A percentile compares a stretch with the other conserved stretches of the same genome.
Conservation (phyloP, 2,888 invertebrate species). For the Agonopterix arenella region DNA sequence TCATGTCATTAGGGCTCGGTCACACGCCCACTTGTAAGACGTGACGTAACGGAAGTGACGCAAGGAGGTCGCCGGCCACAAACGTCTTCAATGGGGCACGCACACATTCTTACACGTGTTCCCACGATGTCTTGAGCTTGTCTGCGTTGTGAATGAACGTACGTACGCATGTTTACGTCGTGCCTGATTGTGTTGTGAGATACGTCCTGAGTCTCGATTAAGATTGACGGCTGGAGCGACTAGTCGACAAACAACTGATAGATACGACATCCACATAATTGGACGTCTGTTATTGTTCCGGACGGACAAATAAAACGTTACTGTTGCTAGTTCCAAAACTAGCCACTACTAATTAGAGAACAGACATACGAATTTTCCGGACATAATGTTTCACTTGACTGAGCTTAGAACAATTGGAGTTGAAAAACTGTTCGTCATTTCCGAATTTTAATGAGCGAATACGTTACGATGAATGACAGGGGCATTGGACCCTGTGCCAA, state of each 20-base stretch:
- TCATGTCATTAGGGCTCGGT: constrained; percentile 44
- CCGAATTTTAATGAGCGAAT: constrained; percentile 65
- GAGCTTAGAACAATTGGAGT: constrained; percentile 51
- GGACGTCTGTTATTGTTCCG: constrained; percentile 45
- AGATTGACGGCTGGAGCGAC: constrained; percentile 49
- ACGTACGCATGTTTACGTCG: constrained; percentile 40
- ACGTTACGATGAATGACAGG: constrained; percentile 54
- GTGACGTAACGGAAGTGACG: constrained; percentile 67
- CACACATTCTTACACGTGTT: constrained; percentile 36
- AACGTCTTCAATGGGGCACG: constrained; percentile 61
- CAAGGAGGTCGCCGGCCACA: constrained; percentile 37
- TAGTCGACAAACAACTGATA: constrained; percentile 48
- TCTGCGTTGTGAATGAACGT: constrained; percentile 57
- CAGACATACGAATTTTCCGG: constrained; percentile 27
- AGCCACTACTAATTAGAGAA: constrained; percentile 40
- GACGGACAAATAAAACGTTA: constrained; percentile 40
- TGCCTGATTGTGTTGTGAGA: constrained; percentile 36
- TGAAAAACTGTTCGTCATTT: constrained; percentile 68
- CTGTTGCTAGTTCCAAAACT: constrained; percentile 21
- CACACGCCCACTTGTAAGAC: constrained; percentile 66
- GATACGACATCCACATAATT: constrained; percentile 47
- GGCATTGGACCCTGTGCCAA: constrained; percentile 64
- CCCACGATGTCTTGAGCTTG: constrained; percentile 24
- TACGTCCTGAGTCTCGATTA: constrained; percentile 31
- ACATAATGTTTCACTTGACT: constrained; percentile 56